Base-by-base conservation (phyloP, 2,888 invertebrate genomes). In the Synanthedon tipuliformis region DNA sequence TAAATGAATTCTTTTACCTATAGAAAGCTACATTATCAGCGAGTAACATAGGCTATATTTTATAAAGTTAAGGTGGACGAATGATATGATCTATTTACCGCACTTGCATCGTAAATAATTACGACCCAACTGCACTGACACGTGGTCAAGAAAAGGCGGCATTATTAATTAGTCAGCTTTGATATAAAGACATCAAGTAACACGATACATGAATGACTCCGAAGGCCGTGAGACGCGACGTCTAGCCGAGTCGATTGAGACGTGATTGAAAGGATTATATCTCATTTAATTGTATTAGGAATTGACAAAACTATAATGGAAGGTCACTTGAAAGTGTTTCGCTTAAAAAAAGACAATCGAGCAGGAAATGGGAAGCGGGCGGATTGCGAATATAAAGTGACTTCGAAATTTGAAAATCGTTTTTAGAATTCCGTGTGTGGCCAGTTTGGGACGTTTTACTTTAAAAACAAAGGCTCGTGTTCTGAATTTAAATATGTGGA, bases 101-200 rank as follows among this genome's bases (percentile, higher is more conserved):
- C 34, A 34, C 34, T 34, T 34, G 10, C 10, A 34, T 34, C 34
- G 34, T 34, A 34, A 34, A 34, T 34, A 34, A 34, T 34, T 34
- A 48, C 45, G 50, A 50, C 8, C 8, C 54, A 23, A 50, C 50
- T 50, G 54, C 50, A 40, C 48, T 50, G 54, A 40, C 48, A 15
- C 34, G 34, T 34, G 34, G 34, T 10, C 34, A 34, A 34, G 34
- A 34, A 10, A 34, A 34, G 34, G 10, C 10, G 45, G 45, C 13
- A 45, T 45, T 45, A 45, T 45, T 45, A 8, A 45, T 34, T 34
- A 45, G 45, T 15, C 45, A 45, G 45, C 45, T 45, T 45, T 15
- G 45, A 45, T 45, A 34, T 34, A 45, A 45, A 69, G 66, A 71
- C 63, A 68, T 68, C 66, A 65, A 67, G 69, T 66, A 71, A 73